phyloP scores from a whole-genome alignment of 2,113 vertebrate genomes.

The Corythaixoides concolor region DNA sequence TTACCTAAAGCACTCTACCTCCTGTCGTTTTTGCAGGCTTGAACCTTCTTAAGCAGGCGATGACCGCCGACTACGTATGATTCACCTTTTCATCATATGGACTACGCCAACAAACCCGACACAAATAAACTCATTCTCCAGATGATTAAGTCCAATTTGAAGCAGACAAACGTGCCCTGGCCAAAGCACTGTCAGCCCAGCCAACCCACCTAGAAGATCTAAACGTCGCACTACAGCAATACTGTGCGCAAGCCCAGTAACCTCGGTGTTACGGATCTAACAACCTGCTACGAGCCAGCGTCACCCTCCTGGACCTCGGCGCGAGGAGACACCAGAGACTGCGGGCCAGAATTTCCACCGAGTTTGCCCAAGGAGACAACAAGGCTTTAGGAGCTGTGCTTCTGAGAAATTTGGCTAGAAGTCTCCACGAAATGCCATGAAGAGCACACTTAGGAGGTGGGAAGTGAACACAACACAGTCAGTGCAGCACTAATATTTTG shows the following conservation, averaged over 20 bases:
- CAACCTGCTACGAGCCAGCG: fast-evolving
- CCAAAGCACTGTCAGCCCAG: fast-evolving
- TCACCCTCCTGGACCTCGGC: background rate
- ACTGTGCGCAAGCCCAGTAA: background rate
- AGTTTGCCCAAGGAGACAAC: background rate
- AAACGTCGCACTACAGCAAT: background rate
- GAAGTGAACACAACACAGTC: background rate
- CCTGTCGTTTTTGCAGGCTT: background rate
- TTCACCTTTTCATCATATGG: background rate
- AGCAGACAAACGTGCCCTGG: background rate
- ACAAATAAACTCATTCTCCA: background rate
- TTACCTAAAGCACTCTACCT: background rate
- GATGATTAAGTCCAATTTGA: background rate
- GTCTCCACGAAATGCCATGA: background rate
- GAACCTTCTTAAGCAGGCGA: background rate
- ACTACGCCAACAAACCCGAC: background rate
- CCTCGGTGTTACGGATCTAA: background rate
- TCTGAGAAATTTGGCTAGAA: background rate
- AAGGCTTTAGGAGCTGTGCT: background rate
- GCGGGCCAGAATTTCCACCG: background rate
- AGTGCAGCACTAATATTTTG: background rate
- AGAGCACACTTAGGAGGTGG: background rate
- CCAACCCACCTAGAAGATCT: background rate
- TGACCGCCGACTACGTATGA: fast-evolving
- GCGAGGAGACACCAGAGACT: background rate